Base-by-base conservation (phyloP, 2,797 vertebrate genomes). In the Hippopotamyrus pictus region DNA sequence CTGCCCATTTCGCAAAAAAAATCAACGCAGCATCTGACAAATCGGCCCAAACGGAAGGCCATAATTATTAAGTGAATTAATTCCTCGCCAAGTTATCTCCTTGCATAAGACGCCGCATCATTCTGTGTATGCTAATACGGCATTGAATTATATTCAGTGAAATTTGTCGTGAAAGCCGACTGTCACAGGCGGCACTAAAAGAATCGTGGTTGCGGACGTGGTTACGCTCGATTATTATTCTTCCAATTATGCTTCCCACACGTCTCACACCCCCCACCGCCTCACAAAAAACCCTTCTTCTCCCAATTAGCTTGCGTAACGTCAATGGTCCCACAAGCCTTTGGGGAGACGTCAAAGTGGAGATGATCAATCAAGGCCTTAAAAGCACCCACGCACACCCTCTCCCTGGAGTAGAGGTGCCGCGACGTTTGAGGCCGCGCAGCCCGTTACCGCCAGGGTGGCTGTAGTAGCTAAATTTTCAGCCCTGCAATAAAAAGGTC, bases 141-240 rank as follows among this genome's bases (percentile, higher is more conserved):
- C n/a, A 5, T 84, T 11, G n/a, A 48, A 84, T 84, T 84, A 84
- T 84, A 50, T 51, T 84, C 44, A 48, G 82, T 3, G 46, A 84
- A 84, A 51, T 84, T 50, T 84, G 46, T 84, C 46, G 22, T 84
- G 82, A 84, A 84, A 84, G 82, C 82, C 79, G 51, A 84, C 41
- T 84, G 44, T 84, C 46, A 84, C 82, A 84, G 48, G 82, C 82
- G 4, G 44, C 82, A 84, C 46, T 48, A 84, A 84, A 51, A 51
- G 46, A 22, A 22, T 84, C 82, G 5, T 5, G 44, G 44, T 51
- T 50, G 44, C 22, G 9, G n/a, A 84, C 46, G 33, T 46, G 73
- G 73, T 41, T 79, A 46, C 41, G 73, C 73, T n/a, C 17, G 17
- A 79, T 79, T 79, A 79, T 46, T 79, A 79, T 41, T n/a, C 73